These are phyloP conservation scores for Mactra quadrangularis DNA, from an alignment of 1,140 invertebrate species.

Conservation along the genomic window DNA sequence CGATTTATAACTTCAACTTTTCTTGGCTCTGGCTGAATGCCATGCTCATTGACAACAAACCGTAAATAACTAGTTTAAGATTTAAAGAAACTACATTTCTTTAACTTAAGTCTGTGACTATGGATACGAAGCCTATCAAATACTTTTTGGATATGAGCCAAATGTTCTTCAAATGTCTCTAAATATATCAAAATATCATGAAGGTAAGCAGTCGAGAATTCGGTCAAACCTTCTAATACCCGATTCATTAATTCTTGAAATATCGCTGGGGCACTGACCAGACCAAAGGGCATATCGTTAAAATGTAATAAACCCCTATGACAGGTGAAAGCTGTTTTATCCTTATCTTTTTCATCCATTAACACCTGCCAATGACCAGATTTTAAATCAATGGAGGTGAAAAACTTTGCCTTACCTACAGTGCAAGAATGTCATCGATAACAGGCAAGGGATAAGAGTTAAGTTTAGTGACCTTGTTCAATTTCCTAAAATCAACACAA, in stretches of 20 bases:
- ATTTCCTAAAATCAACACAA: no score
- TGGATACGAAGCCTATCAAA: background rate
- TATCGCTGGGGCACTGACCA: background rate
- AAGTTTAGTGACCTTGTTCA: no score
- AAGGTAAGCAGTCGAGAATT: slow-evolving; percentile 6
- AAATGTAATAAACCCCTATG: no score
- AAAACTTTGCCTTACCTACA: slow-evolving; percentile 61
- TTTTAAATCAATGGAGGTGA: slow-evolving; percentile 67
- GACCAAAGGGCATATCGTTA: slow-evolving; percentile 44
- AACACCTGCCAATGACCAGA: no score
- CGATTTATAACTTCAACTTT: slow-evolving; percentile 2
- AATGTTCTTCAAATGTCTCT: background rate
- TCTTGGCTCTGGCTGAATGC: no score
- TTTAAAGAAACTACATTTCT: slow-evolving; percentile 51
- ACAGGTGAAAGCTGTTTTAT: slow-evolving; percentile 55
- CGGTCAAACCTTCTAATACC: background rate
- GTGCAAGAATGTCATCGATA: no score
- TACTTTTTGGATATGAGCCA: no score
- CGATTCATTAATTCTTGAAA: slow-evolving; percentile 3
- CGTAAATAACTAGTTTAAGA: slow-evolving; percentile 6
- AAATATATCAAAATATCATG: slow-evolving; percentile 22
- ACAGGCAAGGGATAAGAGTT: no score
- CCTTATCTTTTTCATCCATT: no score
- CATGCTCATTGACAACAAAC: no score
- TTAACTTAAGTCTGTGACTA: background rate